Percentiles rank a stretch among this genome's conserved stretches.
Evolutionary conservation across 2,797 vertebrate species (phyloP).

Genomic region (Leptodactylus fallax): DNA sequence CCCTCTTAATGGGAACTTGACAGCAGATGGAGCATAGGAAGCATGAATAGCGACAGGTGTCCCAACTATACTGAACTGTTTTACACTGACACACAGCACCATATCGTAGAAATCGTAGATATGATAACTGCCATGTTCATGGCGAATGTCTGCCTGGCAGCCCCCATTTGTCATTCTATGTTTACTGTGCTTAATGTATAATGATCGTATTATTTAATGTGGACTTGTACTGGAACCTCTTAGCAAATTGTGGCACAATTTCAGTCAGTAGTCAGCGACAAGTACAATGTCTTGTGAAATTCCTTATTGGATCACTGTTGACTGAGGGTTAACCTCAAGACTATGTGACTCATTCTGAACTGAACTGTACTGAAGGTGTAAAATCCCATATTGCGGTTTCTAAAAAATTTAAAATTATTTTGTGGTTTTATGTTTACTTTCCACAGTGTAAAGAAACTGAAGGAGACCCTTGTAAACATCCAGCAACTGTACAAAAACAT

Average conservation of each 20-base stretch:
- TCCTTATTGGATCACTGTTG: not conserved
- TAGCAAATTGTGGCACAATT: too few relatives aligned
- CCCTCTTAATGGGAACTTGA: not conserved
- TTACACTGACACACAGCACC: too few relatives aligned
- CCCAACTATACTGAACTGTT: too few relatives aligned
- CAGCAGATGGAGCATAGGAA: too few relatives aligned
- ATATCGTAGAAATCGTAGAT: too few relatives aligned
- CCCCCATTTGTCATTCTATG: too few relatives aligned
- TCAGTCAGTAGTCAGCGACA: too few relatives aligned
- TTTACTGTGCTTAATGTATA: too few relatives aligned
- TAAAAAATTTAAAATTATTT: not conserved
- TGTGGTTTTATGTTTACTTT: conserved; percentile 24
- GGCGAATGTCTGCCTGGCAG: too few relatives aligned
- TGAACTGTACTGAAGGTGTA: not conserved
- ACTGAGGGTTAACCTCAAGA: not conserved
- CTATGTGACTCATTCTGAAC: not conserved
- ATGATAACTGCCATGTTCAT: too few relatives aligned
- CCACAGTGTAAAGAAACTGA: conserved; percentile 93
- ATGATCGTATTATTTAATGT: too few relatives aligned
- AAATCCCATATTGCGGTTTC: not conserved
- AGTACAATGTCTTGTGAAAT: not conserved
- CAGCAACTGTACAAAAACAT: conserved; percentile 95
- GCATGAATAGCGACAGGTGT: too few relatives aligned
- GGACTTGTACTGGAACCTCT: not conserved
- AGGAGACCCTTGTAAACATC: conserved; percentile 92